phyloP scores from a whole-genome alignment of 2,113 vertebrate species.

The Alces alces region DNA sequence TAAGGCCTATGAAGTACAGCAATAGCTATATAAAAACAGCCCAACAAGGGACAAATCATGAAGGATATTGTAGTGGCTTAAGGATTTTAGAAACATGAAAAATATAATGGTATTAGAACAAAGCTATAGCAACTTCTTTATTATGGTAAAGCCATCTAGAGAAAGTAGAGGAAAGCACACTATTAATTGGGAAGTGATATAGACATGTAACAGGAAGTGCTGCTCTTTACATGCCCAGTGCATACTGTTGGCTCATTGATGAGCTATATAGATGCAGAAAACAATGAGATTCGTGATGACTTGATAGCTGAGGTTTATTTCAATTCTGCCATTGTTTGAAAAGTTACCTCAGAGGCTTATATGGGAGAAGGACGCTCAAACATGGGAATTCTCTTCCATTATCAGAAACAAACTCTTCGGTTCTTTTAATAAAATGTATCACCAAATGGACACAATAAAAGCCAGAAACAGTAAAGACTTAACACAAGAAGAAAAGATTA shows the following conservation, averaged over 20 bases:
- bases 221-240: background rate
- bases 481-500: background rate
- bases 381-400: background rate
- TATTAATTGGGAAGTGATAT: background rate
- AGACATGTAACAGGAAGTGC: background rate
- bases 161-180: background rate
- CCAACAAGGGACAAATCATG: background rate
- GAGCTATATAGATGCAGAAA: background rate
- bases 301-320: background rate
- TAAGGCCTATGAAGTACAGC: background rate
- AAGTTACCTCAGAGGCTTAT: background rate
- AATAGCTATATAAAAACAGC: background rate
- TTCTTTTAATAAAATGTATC: background rate
- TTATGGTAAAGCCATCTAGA: background rate
- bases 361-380: background rate
- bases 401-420: background rate
- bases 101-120: background rate
- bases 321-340: background rate
- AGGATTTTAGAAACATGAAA: background rate
- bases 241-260: background rate
- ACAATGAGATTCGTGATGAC: background rate
- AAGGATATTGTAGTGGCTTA: background rate
- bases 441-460: background rate
- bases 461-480: background rate
- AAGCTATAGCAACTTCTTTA: background rate